Evolutionary conservation across 2,888 invertebrate genomes (phyloP).

Genomic region (Lydus trimaculatus): DNA sequence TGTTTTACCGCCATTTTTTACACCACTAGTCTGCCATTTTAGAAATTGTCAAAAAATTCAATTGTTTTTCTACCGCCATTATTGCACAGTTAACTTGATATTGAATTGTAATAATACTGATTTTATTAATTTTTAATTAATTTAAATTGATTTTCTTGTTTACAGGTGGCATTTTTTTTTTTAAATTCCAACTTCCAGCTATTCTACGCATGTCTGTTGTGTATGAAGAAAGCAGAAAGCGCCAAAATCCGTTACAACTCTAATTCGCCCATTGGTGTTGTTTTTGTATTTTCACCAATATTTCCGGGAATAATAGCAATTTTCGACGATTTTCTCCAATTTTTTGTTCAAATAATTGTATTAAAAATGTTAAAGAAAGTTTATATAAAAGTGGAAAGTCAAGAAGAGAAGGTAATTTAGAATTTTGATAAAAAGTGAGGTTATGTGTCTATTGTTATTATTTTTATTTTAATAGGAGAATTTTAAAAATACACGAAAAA

Average conservation of each 20-base stretch:
- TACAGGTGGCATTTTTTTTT: background rate
- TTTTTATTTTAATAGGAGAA: constrained; percentile 62
- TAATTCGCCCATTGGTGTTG: too few relatives aligned
- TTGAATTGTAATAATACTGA: background rate
- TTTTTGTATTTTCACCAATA: too few relatives aligned
- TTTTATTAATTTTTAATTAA: background rate
- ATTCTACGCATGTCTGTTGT: too few relatives aligned
- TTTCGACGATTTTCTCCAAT: too few relatives aligned
- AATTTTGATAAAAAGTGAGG: too few relatives aligned
- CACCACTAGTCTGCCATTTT: too few relatives aligned
- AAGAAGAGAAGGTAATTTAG: too few relatives aligned
- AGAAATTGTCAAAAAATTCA: background rate
- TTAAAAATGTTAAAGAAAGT: too few relatives aligned
- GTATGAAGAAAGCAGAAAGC: background rate
- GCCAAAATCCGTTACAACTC: background rate
- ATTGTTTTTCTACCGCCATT: background rate
- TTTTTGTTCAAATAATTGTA: too few relatives aligned
- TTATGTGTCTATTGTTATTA: background rate
- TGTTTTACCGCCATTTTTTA: too few relatives aligned
- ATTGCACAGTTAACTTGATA: background rate
- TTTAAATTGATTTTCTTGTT: background rate
- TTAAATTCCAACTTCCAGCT: background rate
- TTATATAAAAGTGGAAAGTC: too few relatives aligned
- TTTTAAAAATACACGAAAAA: constrained; percentile 68
- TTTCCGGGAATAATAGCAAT: too few relatives aligned